Evolutionary conservation across 2,797 vertebrate species (phyloP), one percentile per base, ranked within the genome.

Genomic region (Enteromius argenteus): DNA sequence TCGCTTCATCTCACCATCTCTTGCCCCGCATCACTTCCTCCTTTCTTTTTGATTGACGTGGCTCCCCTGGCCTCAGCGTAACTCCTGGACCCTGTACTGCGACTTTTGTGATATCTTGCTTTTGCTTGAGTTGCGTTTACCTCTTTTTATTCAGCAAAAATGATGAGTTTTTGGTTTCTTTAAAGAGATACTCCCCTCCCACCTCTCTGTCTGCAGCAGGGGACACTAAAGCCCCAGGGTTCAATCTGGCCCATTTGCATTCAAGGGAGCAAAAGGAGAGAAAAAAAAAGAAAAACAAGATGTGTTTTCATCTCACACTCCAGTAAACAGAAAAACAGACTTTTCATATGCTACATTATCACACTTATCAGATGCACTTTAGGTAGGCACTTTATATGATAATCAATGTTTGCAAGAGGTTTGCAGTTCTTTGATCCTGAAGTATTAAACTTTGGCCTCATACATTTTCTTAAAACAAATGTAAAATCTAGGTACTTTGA

Each of bases 201-300:
- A n/a, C 32, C 72, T 60, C 51, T 37, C 32, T 85, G 87, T 87
- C 27, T 80, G 19, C 72, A 82, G 30, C 83, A 66, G 79, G 79
- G 60, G 49, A 82, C 64, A 72, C 46, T 66, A 23, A 37, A 32
- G 68, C 80, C 83, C 49, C 42, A 53, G 83, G 85, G 87, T 84
- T 81, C 51, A 81, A 76, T 85, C 80, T 88, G 85, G 60, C 56
- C 81, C 81, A 84, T 85, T 79, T 86, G 35, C 39, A 72, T 83
- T 75, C 62, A 78, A 77, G 64, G 30, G 56, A 73, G 53, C 46
- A 37, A 75, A 74, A 83, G 37, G n/a, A 78, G 72, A 49, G 27
- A 66, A 6, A 53, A 15, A 1, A 27, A 30, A 72, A 71, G 39
- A 79, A 60, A 37, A 79, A 76, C 30, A 80, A 83, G 66, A 80